Percentiles rank a stretch among this genome's conserved stretches.
Conservation (phyloP, 2,797 vertebrate species). For the Falco concolor region DNA sequence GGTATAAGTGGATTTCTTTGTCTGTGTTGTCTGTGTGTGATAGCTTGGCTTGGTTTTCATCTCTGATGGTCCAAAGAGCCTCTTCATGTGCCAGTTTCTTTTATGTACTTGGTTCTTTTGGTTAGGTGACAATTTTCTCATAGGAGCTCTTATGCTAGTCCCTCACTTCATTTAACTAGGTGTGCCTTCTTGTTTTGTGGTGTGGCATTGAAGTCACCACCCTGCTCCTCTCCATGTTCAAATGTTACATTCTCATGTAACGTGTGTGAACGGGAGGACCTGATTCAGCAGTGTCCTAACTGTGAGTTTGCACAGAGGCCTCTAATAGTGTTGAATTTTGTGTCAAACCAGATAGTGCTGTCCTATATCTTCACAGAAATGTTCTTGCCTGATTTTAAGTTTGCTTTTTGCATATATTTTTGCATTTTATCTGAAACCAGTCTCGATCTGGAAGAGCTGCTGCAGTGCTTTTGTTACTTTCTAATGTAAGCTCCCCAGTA, state of each 20-base stretch:
- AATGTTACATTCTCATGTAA: not conserved
- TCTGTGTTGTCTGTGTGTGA: rapidly evolving
- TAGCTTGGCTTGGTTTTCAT: not conserved
- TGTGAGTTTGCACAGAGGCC: not conserved
- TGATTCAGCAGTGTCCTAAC: not conserved
- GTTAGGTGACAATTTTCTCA: not conserved
- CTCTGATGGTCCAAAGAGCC: not conserved
- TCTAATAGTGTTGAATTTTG: not conserved
- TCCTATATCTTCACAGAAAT: rapidly evolving
- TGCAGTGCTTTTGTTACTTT: not conserved
- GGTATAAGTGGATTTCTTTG: not conserved
- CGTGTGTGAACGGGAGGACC: rapidly evolving
- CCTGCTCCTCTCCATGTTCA: not conserved
- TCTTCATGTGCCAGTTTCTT: not conserved
- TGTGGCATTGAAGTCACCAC: not conserved
- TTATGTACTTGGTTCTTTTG: not conserved
- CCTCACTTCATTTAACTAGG: not conserved
- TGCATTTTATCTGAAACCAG: not conserved
- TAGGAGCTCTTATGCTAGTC: not conserved
- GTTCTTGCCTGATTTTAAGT: not conserved
- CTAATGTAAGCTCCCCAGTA: not conserved
- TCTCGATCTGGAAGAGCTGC: not conserved
- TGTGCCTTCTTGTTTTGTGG: not conserved
- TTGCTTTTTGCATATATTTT: not conserved
- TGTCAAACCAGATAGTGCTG: not conserved